Conservation (phyloP, 2,797 vertebrate genomes). For the Urocyon cinereoargenteus region DNA sequence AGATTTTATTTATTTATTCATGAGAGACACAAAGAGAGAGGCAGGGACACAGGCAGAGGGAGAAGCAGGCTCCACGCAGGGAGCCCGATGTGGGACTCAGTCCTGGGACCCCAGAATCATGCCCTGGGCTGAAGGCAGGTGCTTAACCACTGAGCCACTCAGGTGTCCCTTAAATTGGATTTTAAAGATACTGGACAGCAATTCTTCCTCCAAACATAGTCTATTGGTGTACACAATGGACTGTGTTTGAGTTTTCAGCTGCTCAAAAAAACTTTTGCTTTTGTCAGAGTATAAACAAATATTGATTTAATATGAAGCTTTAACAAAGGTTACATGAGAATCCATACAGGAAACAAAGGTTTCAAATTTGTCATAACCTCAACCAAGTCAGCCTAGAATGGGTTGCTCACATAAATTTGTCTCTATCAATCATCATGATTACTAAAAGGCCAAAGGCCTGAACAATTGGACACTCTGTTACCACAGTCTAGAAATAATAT, state of each 20-base stretch:
- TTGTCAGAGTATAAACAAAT: not conserved
- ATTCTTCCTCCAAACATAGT: not conserved
- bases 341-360: not conserved
- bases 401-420: not conserved
- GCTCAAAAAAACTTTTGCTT: not conserved
- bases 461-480: not conserved
- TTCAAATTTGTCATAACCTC: not conserved
- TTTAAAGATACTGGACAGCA: not conserved
- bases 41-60: too few species aligned
- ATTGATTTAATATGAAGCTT: not conserved
- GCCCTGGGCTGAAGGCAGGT: too few species aligned
- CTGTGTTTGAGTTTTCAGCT: not conserved
- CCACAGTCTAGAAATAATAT: not conserved
- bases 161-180: not conserved
- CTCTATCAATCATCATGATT: not conserved
- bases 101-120: too few species aligned
- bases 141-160: too few species aligned
- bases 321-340: not conserved
- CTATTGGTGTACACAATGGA: not conserved
- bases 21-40: too few species aligned
- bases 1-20: not conserved
- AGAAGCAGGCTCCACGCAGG: too few species aligned
- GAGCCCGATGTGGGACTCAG: too few species aligned
- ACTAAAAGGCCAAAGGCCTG: not conserved
- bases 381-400: not conserved